These are phyloP conservation scores for Belgica antarctica DNA, from an alignment of 2,888 invertebrate genomes.

Conservation along the genomic window DNA sequence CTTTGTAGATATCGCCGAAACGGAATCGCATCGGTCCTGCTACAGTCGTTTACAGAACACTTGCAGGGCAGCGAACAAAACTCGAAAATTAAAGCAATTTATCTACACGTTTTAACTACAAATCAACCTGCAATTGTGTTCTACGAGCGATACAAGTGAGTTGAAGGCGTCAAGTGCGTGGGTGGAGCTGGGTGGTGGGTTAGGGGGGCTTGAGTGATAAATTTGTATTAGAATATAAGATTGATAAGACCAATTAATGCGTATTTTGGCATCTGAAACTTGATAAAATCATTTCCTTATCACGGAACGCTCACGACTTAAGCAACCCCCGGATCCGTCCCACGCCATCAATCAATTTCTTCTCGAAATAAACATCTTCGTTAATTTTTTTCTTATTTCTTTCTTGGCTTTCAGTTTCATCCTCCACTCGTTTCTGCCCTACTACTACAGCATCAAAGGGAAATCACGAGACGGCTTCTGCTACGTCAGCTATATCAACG, in stretches of 20 bases:
- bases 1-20: constrained; percentile 2
- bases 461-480: constrained; percentile 26
- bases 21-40: not conserved
- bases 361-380: not conserved
- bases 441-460: constrained; percentile 31
- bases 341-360: too few species aligned
- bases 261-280: too few species aligned
- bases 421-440: constrained; percentile 27
- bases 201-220: too few species aligned
- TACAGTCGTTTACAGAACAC: constrained; percentile 5
- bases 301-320: not conserved
- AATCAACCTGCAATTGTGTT: constrained; percentile 25
- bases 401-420: not conserved
- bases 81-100: constrained; percentile 1
- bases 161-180: not conserved
- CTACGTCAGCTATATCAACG: not conserved
- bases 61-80: constrained; percentile 15
- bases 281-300: too few species aligned
- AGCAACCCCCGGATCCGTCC: too few species aligned
- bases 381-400: not conserved
- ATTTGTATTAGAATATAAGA: too few species aligned
- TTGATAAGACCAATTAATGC: too few species aligned
- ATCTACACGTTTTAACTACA: constrained; percentile 12
- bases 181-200: too few species aligned
- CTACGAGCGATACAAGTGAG: constrained; percentile 21